Base-by-base conservation (phyloP, 35 echinoderm and acorn worm genomes). In the Ophiothrix spiculata region DNA sequence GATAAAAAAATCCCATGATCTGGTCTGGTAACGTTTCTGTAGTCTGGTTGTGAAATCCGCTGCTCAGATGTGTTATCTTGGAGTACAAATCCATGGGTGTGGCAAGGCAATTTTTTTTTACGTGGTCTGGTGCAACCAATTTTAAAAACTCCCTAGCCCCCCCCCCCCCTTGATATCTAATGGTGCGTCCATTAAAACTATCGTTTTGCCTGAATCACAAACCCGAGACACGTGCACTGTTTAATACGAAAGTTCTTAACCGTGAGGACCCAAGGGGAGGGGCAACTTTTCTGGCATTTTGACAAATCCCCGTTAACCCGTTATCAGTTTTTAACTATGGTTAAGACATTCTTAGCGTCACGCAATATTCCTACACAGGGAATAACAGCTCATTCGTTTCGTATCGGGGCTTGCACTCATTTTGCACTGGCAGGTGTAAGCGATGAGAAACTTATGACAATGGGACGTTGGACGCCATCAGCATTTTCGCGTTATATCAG, bases 281-380 rank as follows among this genome's bases (percentile, higher is more conserved):
- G 60, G 60, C 60, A 69, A 28, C 23, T 69, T 15, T 69, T 69
- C 60, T 69, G 60, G 60, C 60, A 69, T 69, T 69, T 69, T 69
- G 60, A 69, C 23, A 69, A 69, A 25, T 69, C 60, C 3, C 60
- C 25, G 60, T 25, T 15, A 15, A 49, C 42, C 6, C 60, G 60
- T 2, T 69, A 69, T n/a, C 60, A 69, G 29, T 69, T 69, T 25
- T 6, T 25, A 25, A 49, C 16, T 10, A 69, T 69, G 42, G 17
- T 69, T 15, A n/a, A 10, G 60, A 69, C 17, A 69, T 69, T 25
- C 60, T 54, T 54, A 54, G 45, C 45, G 8, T 8, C 45, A 21
- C 8, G 29, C 3, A 10, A 69, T 28, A 69, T 69, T 2, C 3
- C 16, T 28, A 69, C 17, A 6, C 16, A 25, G 25, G 60, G 60